Evolutionary conservation across 1,140 invertebrate genomes (phyloP), one percentile per base, ranked within the genome.

Genomic region (Drosophila oshimai): DNA sequence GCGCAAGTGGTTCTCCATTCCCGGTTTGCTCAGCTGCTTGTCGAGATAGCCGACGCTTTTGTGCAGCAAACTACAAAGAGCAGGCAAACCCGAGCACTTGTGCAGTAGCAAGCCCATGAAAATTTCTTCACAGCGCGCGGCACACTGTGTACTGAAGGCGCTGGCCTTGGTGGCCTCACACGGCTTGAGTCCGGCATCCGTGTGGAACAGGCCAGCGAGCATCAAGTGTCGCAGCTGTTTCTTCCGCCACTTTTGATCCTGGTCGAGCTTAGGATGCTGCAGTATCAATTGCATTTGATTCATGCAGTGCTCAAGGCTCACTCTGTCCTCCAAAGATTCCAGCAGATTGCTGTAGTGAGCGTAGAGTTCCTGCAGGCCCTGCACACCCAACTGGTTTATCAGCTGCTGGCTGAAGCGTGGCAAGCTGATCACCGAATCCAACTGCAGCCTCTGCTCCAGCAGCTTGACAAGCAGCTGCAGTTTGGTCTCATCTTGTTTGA

Each of bases 281-380:
- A 75, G n/a, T 0, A 80, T 47, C 0, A 33, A 17, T 3, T 86
- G 61, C 71, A 84, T 68, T 18, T 86, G 60, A 9, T 54, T 67
- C 0, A 84, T 46, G n/a, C 46, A 84, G 9, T 68, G 29, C 29
- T 24, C 34, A 2, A 33, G n/a, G 3, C 26, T 64, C 6, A 39
- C 26, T 17, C 18, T 31, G 1, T 50, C 58, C 9, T 20, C 42
- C 9, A 64, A 10, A 17, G 18, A 26, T 5, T 10, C 4, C 9
- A 71, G 24, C 2, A 49, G 15, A 1, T 18, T 18, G 0, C n/a
- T 9, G 34, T 80, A 86, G 18, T 50, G 44, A 2, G 62, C 37
- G 22, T 60, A 75, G n/a, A 84, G 46, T 3, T 44, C 22, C 5
- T 60, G 18, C 0, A 53, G 10, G 4, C 53, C 39, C 1, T 36